Conservation (phyloP, 2,113 vertebrate genomes). For the Erythrolamprus reginae region DNA sequence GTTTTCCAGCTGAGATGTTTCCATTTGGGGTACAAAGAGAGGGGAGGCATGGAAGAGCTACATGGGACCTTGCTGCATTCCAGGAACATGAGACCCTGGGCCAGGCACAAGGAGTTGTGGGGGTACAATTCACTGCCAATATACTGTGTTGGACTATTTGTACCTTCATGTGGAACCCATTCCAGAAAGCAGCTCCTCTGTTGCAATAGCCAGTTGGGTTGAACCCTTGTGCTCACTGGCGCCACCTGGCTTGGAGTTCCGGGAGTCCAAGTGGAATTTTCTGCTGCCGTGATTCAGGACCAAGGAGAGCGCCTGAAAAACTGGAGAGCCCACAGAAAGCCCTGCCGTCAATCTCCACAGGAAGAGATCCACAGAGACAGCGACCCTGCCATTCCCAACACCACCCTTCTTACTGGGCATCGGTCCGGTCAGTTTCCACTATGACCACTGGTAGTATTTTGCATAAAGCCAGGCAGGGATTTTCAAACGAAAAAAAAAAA, state of each 20-base stretch:
- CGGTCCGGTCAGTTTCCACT: neutral
- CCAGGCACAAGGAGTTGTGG: no score
- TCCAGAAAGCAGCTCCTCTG: neutral
- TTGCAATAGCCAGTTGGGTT: neutral
- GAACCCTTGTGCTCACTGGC: neutral
- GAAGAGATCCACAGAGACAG: no score
- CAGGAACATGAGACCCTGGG: no score
- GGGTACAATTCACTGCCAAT: neutral
- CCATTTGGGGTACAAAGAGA: neutral
- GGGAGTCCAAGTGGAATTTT: neutral
- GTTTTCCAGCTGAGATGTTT: neutral
- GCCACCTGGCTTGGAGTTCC: neutral
- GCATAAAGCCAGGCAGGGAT: neutral
- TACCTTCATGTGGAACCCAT: neutral
- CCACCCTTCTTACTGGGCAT: neutral
- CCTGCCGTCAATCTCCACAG: neutral
- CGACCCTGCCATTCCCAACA: neutral
- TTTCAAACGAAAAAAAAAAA: no score
- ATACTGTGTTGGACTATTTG: no score
- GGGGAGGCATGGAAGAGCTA: neutral
- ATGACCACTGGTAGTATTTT: neutral
- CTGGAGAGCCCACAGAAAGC: neutral
- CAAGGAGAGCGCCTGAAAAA: neutral
- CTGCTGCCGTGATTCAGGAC: neutral
- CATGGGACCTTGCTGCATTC: neutral